A percentile compares a stretch with the other conserved stretches of the same genome.
These are phyloP conservation scores for Zoanthus sansibaricus DNA, from an alignment of 92 coral and sea anemone species.

Conservation along the genomic window DNA sequence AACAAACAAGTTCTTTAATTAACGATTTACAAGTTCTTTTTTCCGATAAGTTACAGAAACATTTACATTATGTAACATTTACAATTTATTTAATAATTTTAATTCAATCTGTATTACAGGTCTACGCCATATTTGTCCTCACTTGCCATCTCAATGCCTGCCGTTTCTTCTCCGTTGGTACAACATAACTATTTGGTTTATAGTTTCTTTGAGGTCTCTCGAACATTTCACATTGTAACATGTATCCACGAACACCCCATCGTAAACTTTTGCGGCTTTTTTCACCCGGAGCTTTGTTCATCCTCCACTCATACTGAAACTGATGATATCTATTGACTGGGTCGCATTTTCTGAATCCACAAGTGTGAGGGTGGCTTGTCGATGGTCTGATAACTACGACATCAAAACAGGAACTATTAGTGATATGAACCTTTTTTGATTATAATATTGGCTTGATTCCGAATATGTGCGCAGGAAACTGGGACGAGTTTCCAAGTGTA, in stretches of 20 bases:
- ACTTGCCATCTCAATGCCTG: conserved; percentile 98
- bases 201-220: conserved; percentile 91
- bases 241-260: conserved; percentile 95
- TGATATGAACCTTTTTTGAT: too few species aligned
- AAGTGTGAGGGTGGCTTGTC: conserved; percentile 80
- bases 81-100: too few species aligned
- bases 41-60: too few species aligned
- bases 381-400: conserved; percentile 87
- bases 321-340: conserved; percentile 96
- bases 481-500: too few species aligned
- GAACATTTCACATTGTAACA: conserved; percentile 92
- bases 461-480: too few species aligned
- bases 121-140: conserved; percentile 78
- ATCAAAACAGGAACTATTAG: not conserved
- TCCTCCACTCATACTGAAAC: conserved; percentile 89
- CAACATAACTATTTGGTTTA: conserved; percentile 91
- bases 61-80: too few species aligned
- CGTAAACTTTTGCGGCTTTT: conserved; percentile 89
- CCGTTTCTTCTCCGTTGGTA: conserved; percentile 95
- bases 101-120: too few species aligned
- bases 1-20: too few species aligned
- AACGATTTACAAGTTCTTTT: too few species aligned
- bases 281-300: conserved; percentile 95
- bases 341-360: conserved; percentile 83
- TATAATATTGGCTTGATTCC: too few species aligned